Base-by-base conservation (phyloP, 2,797 vertebrate genomes). In the Silurus aristotelis region DNA sequence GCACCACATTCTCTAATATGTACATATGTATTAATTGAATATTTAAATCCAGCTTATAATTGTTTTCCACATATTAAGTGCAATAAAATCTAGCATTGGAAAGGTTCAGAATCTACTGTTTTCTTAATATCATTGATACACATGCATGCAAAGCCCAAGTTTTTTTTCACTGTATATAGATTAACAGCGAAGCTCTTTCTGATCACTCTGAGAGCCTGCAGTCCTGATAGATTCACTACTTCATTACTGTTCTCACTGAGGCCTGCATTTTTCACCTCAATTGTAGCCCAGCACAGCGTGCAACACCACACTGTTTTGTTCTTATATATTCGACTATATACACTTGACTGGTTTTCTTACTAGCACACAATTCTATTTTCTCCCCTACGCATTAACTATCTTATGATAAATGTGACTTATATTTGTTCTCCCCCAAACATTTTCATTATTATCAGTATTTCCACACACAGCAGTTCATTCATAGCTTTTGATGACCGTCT, bases 221-320 rank as follows among this genome's bases (percentile, higher is more conserved):
- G 43, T 55, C 78, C 70, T 81, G 68, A 67, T 64, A 81, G 77
- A 80, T 25, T 55, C 52, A 60, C 80, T 68, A 48, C 71, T 85
- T 82, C 71, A 76, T 85, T 85, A 85, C 71, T 52, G 31, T 76
- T 67, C 52, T 22, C 80, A 82, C 79, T 60, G 68, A 85, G 71
- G 79, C 84, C 72, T 77, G 80, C 31, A 31, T 82, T 77, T 67
- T 68, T 19, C 7, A 48, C 63, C 79, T 68, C 31, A 58, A 31
- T 67, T 52, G 72, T 77, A 82, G 80, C 72, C 14, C 22, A 70
- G 63, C 63, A 68, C 38, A 77, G 72, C 77, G 38, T 68, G 72
- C 72, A 52, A 80, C 63, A 25, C 60, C 25, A 55, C 17, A 55
- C 66, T 63, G 58, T 78, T 56, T 72, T 58, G 25, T 43, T 82